Evolutionary conservation across 2,797 vertebrate genomes (phyloP).

Genomic region (Melanotaenia maccullochi): DNA sequence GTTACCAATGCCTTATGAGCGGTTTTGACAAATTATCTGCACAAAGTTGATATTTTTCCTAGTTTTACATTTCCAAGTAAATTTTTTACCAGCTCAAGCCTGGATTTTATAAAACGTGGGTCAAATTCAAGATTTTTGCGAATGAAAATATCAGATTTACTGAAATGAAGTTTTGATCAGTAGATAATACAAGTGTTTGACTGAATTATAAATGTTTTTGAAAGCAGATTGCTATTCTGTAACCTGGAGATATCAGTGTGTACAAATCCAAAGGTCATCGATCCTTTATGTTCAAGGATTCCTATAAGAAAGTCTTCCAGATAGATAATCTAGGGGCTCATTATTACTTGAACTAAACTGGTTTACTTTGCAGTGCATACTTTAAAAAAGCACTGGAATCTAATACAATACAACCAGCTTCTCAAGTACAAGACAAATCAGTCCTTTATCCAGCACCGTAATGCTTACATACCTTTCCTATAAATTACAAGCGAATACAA

Average conservation of each 20-base stretch:
- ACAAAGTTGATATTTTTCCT: not conserved
- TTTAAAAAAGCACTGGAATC: slow-evolving; percentile 12
- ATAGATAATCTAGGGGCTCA: not conserved
- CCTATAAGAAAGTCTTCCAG: not conserved
- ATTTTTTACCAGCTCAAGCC: not conserved
- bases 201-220: slow-evolving; percentile 6
- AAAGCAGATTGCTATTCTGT: not conserved
- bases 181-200: not conserved
- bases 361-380: not conserved
- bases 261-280: not conserved
- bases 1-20: not conserved
- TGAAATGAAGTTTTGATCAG: not conserved
- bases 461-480: not conserved
- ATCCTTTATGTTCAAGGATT: not conserved
- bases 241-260: not conserved
- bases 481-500: slow-evolving; percentile 23
- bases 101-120: not conserved
- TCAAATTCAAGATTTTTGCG: not conserved
- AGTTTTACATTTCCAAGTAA: not conserved
- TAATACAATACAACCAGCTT: slow-evolving; percentile 8
- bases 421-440: not conserved
- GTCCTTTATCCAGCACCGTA: slow-evolving; percentile 3
- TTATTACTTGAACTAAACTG: slow-evolving; percentile 15
- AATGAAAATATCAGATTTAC: not conserved
- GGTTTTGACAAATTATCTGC: not conserved